Evolutionary conservation across 2,113 vertebrate species (phyloP).

Genomic region (Scytalopus superciliaris): DNA sequence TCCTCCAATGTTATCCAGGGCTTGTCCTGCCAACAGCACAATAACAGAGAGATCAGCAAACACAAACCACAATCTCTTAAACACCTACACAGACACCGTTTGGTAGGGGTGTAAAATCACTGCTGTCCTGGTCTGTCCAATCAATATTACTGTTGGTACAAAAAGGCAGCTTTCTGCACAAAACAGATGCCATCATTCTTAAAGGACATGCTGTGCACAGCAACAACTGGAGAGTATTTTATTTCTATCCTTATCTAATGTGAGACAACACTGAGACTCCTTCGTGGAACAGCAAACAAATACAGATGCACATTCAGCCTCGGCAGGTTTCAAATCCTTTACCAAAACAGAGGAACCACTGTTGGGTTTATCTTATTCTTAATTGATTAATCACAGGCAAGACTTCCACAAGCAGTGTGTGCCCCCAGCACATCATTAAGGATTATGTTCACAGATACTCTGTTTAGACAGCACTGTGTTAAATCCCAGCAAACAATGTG

Average conservation of each 20-base stretch:
- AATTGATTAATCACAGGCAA: conserved; percentile 26
- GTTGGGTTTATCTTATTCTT: not conserved
- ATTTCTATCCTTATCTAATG: not conserved
- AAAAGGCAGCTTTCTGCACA: not conserved
- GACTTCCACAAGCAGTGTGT: not conserved
- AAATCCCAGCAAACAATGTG: conserved; percentile 30
- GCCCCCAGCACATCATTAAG: not conserved
- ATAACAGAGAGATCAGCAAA: not conserved
- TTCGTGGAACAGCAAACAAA: not conserved
- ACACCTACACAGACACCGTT: not conserved
- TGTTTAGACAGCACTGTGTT: conserved; percentile 1
- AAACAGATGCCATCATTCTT: not conserved
- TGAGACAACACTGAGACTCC: not conserved
- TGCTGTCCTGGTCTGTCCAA: not conserved
- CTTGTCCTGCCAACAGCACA: not conserved
- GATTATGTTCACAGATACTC: conserved; percentile 1
- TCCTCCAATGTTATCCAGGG: not conserved
- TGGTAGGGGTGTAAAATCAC: not conserved
- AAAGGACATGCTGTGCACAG: not conserved
- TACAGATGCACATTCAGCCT: not conserved
- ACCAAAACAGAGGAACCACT: not conserved
- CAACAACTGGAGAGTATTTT: not conserved
- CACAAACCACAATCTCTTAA: not conserved
- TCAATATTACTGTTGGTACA: not conserved
- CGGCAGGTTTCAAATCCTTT: fast-evolving